Evolutionary conservation across 1,140 invertebrate species (phyloP), one percentile per base, ranked within the genome.

Genomic region (Zaprionus nigranus): DNA sequence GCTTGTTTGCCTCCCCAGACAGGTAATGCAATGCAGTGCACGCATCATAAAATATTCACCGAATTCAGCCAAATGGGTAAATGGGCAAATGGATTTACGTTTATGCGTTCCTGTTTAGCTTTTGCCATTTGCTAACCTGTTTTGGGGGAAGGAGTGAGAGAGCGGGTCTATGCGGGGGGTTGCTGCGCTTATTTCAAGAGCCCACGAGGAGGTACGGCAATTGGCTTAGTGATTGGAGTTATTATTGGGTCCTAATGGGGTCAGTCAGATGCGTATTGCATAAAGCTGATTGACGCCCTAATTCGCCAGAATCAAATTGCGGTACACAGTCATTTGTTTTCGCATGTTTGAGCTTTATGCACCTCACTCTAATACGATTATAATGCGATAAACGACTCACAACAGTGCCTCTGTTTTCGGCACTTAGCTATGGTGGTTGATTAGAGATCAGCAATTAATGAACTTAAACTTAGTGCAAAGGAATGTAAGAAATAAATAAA

Each of bases 31-130:
- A 59, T 59, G 57, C 54, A 65, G n/a, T 59, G 63, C 71, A 79
- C 53, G 74, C 64, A 54, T 78, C 81, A 81, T 87, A 78, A 84
- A 87, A 83, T 88, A 87, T 87, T 81, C 75, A 81, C 69, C 59
- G 68, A 84, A 75, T 78, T 57, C 68, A 57, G 63, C 54, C 65
- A 73, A 86, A 82, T 68, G 62, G 64, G 24, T 74, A 76, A 86
- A 79, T 70, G 62, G 53, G 43, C 79, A 70, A 79, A 82, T 73
- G 78, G 76, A 87, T 82, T 87, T 83, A 80, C 65, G 71, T 64
- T 86, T 69, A 82, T 72, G 79, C 51, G 60, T 63, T 24, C 53
- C 22, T 58, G 63, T 63, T 85, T 59, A 49, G 79, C 57, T 58
- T 36, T 64, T 69, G 38, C 20, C 49, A 43, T 9, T 36, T 20